Conservation (phyloP, 1,140 invertebrate species). For the Caerostris extrusa region DNA sequence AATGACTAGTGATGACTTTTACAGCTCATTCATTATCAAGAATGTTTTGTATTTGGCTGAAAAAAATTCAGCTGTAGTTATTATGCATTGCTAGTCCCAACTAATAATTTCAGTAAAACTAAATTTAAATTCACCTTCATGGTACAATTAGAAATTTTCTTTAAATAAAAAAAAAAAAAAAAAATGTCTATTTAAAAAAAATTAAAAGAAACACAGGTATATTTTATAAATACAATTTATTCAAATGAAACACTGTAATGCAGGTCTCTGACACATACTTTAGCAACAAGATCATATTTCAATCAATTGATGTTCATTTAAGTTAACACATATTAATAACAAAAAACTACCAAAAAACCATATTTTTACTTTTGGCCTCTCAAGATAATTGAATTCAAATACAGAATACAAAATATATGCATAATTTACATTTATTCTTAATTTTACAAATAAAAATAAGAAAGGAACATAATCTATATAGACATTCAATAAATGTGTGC, state of each 20-base stretch:
- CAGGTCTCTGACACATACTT: constrained; percentile 58
- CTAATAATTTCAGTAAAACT: too few species aligned
- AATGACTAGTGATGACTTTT: too few species aligned
- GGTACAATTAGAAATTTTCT: too few species aligned
- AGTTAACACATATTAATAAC: constrained; percentile 48
- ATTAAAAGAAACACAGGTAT: not conserved
- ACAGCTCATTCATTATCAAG: too few species aligned
- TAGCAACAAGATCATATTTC: constrained; percentile 50
- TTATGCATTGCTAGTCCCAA: too few species aligned
- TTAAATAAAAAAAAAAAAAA: not conserved
- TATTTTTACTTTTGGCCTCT: constrained; percentile 53
- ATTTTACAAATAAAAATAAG: constrained; percentile 65
- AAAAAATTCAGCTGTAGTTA: too few species aligned
- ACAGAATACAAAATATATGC: constrained; percentile 68
- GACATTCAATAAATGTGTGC: constrained; percentile 33
- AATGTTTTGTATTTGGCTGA: too few species aligned
- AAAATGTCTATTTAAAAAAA: not conserved
- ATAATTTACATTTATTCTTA: constrained; percentile 73
- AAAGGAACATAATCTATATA: constrained; percentile 58
- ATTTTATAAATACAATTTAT: constrained; percentile 56
- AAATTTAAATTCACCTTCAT: too few species aligned
- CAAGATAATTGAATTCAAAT: constrained; percentile 41
- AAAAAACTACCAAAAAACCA: constrained; percentile 57
- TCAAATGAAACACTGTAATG: constrained; percentile 60
- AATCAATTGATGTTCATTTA: constrained; percentile 45